Conservation (phyloP, 1,140 invertebrate species). For the Pygmarrhopalites habei region DNA sequence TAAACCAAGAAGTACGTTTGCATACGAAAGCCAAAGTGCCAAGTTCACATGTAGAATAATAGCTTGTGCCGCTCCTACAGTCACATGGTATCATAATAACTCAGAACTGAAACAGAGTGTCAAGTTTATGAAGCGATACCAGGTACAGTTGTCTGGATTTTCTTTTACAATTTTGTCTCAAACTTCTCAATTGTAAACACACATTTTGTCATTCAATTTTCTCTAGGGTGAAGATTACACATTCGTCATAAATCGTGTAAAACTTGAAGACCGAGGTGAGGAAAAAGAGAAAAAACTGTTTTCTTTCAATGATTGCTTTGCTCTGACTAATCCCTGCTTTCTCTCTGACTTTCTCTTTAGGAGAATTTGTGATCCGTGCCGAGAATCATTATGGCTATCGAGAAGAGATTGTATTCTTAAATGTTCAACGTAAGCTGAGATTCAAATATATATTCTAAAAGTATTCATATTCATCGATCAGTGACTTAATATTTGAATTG, state of each 20-base stretch:
- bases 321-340: no score
- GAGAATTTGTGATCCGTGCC: slow-evolving; percentile 94
- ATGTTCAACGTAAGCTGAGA: slow-evolving; percentile 78
- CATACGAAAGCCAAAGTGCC: slow-evolving; percentile 93
- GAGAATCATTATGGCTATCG: slow-evolving; percentile 95
- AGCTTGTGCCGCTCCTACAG: slow-evolving; percentile 82
- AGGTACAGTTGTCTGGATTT: slow-evolving; percentile 40
- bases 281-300: no score
- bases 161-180: not conserved
- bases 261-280: slow-evolving; percentile 88
- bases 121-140: slow-evolving; percentile 98
- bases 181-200: not conserved
- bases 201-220: no score
- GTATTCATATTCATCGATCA: not conserved
- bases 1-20: slow-evolving; percentile 82
- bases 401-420: slow-evolving; percentile 94
- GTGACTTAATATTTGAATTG: not conserved
- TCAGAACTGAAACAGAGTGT: slow-evolving; percentile 91
- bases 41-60: slow-evolving; percentile 96
- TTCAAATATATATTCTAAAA: not conserved
- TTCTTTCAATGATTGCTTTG: no score
- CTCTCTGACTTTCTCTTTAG: no score
- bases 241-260: slow-evolving; percentile 93
- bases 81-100: slow-evolving; percentile 93
- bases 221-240: slow-evolving; percentile 81